Evolutionary conservation across 2,888 invertebrate genomes (phyloP).

Genomic region (Ormyrus thymus): DNA sequence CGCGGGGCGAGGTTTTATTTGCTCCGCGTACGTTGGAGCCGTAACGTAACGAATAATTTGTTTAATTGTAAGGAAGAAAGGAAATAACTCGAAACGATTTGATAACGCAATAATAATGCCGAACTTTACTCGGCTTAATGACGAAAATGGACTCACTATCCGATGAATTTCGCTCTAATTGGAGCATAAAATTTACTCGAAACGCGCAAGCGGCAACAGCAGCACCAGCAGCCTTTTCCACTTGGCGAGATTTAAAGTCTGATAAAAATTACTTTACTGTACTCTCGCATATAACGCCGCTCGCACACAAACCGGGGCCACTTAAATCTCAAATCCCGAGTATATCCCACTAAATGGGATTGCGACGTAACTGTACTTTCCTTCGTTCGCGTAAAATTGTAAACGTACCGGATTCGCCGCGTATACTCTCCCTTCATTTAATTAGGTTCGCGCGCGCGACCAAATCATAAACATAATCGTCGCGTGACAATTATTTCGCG

Average conservation of each 20-base stretch:
- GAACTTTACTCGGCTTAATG: constrained; percentile 23
- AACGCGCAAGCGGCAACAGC: not conserved
- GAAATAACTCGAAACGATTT: not conserved
- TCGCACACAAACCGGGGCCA: not conserved
- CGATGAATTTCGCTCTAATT: constrained; percentile 44
- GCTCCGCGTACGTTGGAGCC: too few relatives aligned
- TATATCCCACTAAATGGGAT: constrained; percentile 3
- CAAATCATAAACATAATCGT: constrained; percentile 21
- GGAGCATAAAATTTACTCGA: constrained; percentile 47
- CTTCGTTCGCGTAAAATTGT: constrained; percentile 1
- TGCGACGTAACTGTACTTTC: constrained; percentile 16
- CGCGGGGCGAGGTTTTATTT: too few relatives aligned
- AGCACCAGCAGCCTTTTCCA: constrained; percentile 28
- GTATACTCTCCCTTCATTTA: not conserved
- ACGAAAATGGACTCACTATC: constrained; percentile 28
- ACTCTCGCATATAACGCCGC: too few relatives aligned
- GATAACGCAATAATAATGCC: constrained; percentile 13
- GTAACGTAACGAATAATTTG: too few relatives aligned
- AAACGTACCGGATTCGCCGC: constrained; percentile 2
- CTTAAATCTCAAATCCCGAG: constrained; percentile 1
- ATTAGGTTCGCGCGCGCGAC: constrained; percentile 13
- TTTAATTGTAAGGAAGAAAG: too few relatives aligned
- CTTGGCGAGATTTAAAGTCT: constrained; percentile 32
- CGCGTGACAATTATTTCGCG: constrained; percentile 9
- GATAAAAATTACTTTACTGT: constrained; percentile 41